Percentiles rank a stretch among this genome's conserved stretches.
Evolutionary conservation across 1,140 invertebrate species (phyloP).

Genomic region (Ruditapes philippinarum): DNA sequence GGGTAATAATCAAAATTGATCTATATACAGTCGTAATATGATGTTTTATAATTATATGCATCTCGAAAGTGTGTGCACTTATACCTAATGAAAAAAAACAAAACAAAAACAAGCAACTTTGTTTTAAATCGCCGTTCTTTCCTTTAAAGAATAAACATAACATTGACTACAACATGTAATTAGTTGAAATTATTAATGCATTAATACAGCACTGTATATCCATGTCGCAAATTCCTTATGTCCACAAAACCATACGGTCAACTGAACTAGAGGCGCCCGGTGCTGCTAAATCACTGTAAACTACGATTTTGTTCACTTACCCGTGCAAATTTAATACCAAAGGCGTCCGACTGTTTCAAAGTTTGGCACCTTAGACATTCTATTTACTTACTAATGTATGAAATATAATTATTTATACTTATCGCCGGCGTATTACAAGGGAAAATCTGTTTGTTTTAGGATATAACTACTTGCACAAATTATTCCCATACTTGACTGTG

Average conservation of each 20-base stretch:
- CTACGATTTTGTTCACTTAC: slow-evolving; percentile 1
- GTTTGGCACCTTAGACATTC: slow-evolving; percentile 45
- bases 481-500: slow-evolving; percentile 22
- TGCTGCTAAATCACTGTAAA: slow-evolving; percentile 15
- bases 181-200: too few species aligned
- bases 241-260: slow-evolving; percentile 41
- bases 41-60: too few species aligned
- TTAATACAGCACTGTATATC: too few species aligned
- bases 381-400: slow-evolving; percentile 21
- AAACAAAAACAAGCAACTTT: too few species aligned
- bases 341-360: slow-evolving; percentile 46
- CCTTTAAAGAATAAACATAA: too few species aligned
- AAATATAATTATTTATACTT: slow-evolving; percentile 56
- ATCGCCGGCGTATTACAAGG: not conserved
- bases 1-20: too few species aligned
- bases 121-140: too few species aligned
- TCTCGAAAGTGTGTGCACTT: too few species aligned
- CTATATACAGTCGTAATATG: too few species aligned
- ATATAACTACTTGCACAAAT: slow-evolving; percentile 33
- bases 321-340: slow-evolving; percentile 59
- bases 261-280: slow-evolving; percentile 33
- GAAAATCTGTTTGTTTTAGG: slow-evolving; percentile 54
- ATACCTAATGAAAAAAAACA: too few species aligned
- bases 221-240: not conserved
- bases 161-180: too few species aligned